Percentiles rank a stretch among this genome's conserved stretches.
These are phyloP conservation scores for Apis cerana DNA, from an alignment of 1,140 invertebrate genomes.

Conservation along the genomic window DNA sequence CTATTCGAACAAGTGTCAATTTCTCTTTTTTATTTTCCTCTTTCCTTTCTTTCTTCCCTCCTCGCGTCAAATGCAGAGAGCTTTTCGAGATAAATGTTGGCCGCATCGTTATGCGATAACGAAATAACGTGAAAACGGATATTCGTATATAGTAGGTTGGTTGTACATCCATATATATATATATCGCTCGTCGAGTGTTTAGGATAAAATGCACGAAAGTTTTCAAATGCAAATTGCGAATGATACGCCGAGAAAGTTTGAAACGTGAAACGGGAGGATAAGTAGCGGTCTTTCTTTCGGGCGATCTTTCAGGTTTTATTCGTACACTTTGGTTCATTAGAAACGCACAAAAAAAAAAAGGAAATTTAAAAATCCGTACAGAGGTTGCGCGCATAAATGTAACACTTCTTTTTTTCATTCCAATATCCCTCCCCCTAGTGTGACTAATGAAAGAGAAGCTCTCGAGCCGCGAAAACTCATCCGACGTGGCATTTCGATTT, in stretches of 20 bases:
- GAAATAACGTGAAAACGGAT: constrained; percentile 12
- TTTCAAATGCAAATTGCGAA: constrained; percentile 30
- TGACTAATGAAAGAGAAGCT: constrained; percentile 1
- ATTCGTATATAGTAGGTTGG: background rate
- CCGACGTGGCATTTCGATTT: constrained; percentile 5
- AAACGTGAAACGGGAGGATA: background rate
- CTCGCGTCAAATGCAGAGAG: constrained; percentile 3
- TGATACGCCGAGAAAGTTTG: background rate
- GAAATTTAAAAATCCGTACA: background rate
- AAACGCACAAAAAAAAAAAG: too few relatives aligned
- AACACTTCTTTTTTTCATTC: background rate
- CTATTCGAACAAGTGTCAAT: background rate
- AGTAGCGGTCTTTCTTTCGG: too few relatives aligned
- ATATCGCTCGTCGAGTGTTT: too few relatives aligned
- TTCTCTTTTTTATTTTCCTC: background rate
- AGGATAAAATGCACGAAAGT: constrained; percentile 16
- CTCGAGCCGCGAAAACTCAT: constrained; percentile 27
- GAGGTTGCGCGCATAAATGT: background rate
- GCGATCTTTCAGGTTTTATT: background rate
- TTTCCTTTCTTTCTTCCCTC: background rate
- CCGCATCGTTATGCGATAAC: constrained; percentile 15
- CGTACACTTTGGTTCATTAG: background rate
- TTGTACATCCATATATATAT: too few relatives aligned
- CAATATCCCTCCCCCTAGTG: background rate
- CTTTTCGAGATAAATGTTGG: constrained; percentile 6